These are phyloP conservation scores for Cabera pusaria DNA, from an alignment of 2,888 invertebrate species.

Conservation along the genomic window DNA sequence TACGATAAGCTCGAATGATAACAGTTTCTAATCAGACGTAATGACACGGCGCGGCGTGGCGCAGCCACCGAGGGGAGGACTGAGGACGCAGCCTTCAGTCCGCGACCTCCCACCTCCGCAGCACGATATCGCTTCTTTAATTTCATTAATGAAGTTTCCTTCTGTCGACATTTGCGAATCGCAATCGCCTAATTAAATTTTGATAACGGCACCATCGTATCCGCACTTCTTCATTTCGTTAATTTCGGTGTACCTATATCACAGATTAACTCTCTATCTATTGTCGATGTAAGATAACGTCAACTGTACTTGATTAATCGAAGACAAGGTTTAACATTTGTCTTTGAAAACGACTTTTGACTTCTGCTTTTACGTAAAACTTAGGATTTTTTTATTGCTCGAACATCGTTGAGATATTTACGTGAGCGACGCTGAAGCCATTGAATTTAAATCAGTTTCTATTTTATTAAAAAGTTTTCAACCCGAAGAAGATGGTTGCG, in stretches of 20 bases:
- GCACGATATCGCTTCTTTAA: slow-evolving; percentile 50
- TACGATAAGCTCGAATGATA: slow-evolving; percentile 77
- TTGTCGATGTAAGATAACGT: slow-evolving; percentile 3
- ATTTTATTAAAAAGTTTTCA: slow-evolving; percentile 59
- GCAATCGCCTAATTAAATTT: slow-evolving; percentile 35
- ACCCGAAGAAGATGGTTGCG: slow-evolving; percentile 59
- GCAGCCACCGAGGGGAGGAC: slow-evolving; percentile 42
- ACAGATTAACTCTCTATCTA: too few relatives aligned
- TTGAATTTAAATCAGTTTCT: slow-evolving; percentile 43
- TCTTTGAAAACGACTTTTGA: too few relatives aligned
- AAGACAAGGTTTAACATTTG: too few relatives aligned
- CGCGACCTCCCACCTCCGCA: slow-evolving; percentile 36
- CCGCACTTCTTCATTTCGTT: slow-evolving; percentile 20
- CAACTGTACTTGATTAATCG: slow-evolving; percentile 6
- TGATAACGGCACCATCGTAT: slow-evolving; percentile 34
- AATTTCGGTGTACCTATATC: slow-evolving; percentile 5
- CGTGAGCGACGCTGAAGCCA: slow-evolving; percentile 21
- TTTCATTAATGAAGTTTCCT: slow-evolving; percentile 48
- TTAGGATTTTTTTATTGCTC: background rate
- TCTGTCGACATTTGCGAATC: slow-evolving; percentile 30
- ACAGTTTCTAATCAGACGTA: slow-evolving; percentile 78
- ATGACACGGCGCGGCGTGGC: slow-evolving; percentile 48
- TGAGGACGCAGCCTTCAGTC: slow-evolving; percentile 14
- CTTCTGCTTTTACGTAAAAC: too few relatives aligned
- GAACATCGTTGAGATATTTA: too few relatives aligned